Evolutionary conservation across 2,113 vertebrate species (phyloP).

Genomic region (Rhinolophus sinicus): DNA sequence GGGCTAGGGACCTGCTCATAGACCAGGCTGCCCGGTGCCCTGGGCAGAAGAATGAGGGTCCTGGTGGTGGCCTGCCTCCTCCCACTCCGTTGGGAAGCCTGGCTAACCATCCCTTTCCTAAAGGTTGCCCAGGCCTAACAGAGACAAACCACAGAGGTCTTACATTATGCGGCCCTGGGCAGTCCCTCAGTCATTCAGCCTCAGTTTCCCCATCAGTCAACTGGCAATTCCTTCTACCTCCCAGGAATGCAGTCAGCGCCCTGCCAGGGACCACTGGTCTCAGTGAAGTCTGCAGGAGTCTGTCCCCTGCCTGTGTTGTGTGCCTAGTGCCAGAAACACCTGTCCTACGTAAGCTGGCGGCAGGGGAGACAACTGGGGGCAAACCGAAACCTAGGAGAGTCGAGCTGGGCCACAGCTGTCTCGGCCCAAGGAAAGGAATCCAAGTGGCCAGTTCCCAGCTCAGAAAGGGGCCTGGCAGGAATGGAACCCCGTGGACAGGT

Average conservation of each 20-base stretch:
- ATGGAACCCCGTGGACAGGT: not conserved
- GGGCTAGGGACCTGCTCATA: not conserved
- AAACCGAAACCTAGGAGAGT: not conserved
- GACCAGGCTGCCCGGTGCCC: not conserved
- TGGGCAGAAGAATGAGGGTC: not conserved
- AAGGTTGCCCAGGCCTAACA: not conserved
- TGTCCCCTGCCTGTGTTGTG: not conserved
- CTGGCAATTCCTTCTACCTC: not conserved
- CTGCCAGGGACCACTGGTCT: not conserved
- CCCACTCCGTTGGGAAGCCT: not conserved
- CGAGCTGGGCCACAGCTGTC: not conserved
- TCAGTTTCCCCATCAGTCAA: not conserved
- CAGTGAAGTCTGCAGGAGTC: not conserved
- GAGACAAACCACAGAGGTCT: not conserved
- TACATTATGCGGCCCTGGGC: not conserved
- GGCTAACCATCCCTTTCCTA: not conserved
- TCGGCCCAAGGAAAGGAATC: not conserved
- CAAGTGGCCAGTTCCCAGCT: not conserved
- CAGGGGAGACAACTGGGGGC: not conserved
- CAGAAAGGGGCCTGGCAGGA: not conserved
- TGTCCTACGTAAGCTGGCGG: not conserved
- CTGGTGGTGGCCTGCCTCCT: not conserved
- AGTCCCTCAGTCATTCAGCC: not conserved
- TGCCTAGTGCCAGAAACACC: not conserved
- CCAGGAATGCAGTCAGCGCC: not conserved